Evolutionary conservation across 2,113 vertebrate genomes (phyloP).

Genomic region (Tyrannus savana): DNA sequence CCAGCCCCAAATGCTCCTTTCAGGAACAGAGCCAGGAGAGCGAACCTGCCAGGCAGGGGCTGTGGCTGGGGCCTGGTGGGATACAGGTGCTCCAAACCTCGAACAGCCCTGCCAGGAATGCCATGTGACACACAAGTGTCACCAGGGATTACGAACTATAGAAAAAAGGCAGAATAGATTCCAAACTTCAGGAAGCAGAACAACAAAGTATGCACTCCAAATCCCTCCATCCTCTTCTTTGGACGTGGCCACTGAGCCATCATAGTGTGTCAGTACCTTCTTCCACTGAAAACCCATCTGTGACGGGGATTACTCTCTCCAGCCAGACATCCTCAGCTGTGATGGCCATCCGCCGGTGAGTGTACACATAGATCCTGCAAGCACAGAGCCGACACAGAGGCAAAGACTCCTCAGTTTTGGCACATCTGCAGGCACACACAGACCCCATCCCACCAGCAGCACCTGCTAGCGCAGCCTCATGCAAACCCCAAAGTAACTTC

Average conservation of each 20-base stretch:
- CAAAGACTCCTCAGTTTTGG: not conserved
- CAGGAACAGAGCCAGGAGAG: not conserved
- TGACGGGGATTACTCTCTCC: slow-evolving; percentile 84
- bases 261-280: slow-evolving; percentile 76
- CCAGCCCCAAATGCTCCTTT: fast-evolving
- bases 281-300: slow-evolving; percentile 82
- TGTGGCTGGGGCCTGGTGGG: not conserved
- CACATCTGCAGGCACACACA: fast-evolving
- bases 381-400: not conserved
- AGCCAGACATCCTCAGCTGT: slow-evolving; percentile 88
- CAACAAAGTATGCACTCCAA: not conserved
- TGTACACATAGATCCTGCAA: slow-evolving; percentile 86
- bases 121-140: fast-evolving
- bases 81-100: fast-evolving
- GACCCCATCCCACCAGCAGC: not conserved
- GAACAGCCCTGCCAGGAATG: not conserved
- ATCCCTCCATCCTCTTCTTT: not conserved
- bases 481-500: not conserved
- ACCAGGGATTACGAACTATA: not conserved
- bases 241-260: not conserved
- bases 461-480: fast-evolving
- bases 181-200: not conserved
- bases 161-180: not conserved
- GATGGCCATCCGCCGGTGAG: slow-evolving; percentile 92
- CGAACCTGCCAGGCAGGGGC: not conserved